phyloP scores from a whole-genome alignment of 2,888 invertebrate genomes.

The Gastrophysa polygoni region DNA sequence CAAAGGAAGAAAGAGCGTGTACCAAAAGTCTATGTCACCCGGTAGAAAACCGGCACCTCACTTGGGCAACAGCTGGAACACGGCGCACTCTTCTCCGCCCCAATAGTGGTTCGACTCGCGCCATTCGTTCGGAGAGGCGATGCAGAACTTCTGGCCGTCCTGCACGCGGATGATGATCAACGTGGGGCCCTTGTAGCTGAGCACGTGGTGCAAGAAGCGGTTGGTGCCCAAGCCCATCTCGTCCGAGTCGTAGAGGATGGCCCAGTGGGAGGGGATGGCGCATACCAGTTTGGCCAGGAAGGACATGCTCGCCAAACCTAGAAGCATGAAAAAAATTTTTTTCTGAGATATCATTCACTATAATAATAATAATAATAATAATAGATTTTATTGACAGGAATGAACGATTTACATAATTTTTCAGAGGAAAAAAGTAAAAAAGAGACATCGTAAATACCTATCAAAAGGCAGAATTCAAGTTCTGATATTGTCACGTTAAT shows the following conservation, averaged over 20 bases:
- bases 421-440: no score
- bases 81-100: conserved; percentile 79
- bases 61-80: conserved; percentile 78
- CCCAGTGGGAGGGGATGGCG: conserved; percentile 82
- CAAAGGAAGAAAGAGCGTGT: no score
- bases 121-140: conserved; percentile 84
- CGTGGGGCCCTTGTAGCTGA: conserved; percentile 76
- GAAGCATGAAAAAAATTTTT: conserved; percentile 16
- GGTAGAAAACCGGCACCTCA: conserved; percentile 53
- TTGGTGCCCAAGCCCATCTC: conserved; percentile 89
- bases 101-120: conserved; percentile 83
- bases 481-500: no score
- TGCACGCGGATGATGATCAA: conserved; percentile 66
- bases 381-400: no score
- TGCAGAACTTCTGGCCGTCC: conserved; percentile 71
- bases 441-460: no score
- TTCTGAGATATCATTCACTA: no score
- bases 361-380: no score
- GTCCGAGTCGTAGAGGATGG: conserved; percentile 80
- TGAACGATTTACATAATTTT: no score
- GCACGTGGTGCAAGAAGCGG: conserved; percentile 83
- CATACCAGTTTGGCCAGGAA: conserved; percentile 71
- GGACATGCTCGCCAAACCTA: conserved; percentile 49
- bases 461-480: no score
- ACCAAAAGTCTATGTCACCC: no score